Conservation (phyloP, 1,140 invertebrate genomes). For the Metaphire vulgaris region DNA sequence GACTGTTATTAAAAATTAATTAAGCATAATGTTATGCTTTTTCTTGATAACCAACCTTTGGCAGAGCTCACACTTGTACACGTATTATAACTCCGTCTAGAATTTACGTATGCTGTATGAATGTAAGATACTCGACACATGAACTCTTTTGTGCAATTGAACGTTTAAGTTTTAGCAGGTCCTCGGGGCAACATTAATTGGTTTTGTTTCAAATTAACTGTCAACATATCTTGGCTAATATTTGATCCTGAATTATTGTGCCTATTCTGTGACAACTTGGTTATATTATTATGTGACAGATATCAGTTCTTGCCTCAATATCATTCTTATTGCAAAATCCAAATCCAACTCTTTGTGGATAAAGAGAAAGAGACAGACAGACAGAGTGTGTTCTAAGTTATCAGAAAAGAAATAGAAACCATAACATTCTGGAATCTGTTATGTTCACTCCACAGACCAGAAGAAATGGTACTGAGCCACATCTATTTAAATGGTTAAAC, state of each 20-base stretch:
- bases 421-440: too few species aligned
- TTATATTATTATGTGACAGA: too few species aligned
- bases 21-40: not conserved
- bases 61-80: not conserved
- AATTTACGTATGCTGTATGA: not conserved
- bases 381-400: too few species aligned
- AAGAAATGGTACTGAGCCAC: not conserved
- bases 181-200: too few species aligned
- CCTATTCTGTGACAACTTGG: not conserved
- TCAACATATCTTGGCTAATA: not conserved
- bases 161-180: too few species aligned
- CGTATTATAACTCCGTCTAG: not conserved
- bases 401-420: too few species aligned
- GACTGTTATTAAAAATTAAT: not conserved
- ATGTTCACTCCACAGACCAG: too few species aligned
- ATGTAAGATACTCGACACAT: not conserved
- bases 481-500: not conserved
- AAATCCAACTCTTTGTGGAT: too few species aligned
- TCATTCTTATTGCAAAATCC: not conserved
- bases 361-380: too few species aligned
- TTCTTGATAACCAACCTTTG: not conserved
- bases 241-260: not conserved
- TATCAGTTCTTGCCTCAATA: not conserved
- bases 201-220: not conserved
- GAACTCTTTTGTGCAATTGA: not conserved